Percentiles rank a stretch among this genome's conserved stretches.
These are phyloP conservation scores for Drosophila nigricruria DNA, from an alignment of 2,888 invertebrate species.

Conservation along the genomic window DNA sequence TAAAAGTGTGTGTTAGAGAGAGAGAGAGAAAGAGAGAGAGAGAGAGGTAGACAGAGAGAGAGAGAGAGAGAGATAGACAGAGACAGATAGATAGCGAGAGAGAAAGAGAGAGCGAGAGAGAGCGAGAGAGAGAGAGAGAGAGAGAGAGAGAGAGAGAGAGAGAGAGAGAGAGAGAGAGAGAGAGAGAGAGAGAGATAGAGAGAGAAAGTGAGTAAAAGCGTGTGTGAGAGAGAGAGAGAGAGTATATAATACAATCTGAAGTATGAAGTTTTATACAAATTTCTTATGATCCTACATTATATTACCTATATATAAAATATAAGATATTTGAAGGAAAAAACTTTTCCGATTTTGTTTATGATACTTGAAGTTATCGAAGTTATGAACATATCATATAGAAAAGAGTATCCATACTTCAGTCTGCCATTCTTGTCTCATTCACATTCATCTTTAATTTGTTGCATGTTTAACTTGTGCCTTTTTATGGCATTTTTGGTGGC, in stretches of 20 bases:
- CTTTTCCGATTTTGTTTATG: no score
- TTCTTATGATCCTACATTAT: no score
- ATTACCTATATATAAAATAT: no score
- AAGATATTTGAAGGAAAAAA: no score
- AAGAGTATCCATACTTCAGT: not conserved
- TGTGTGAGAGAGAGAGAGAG: not conserved
- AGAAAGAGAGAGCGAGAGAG: no score
- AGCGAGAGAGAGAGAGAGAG: not conserved
- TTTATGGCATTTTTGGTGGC: conserved; percentile 33
- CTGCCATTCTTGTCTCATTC: not conserved
- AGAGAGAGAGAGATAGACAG: not conserved
- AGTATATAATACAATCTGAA: no score
- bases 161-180: not conserved
- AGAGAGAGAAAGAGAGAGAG: not conserved
- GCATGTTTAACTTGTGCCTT: conserved; percentile 42
- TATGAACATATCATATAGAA: no score
- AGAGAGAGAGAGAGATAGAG: not conserved
- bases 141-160: not conserved
- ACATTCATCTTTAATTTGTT: conserved; percentile 48
- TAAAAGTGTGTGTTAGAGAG: no score
- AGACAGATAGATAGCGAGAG: not conserved
- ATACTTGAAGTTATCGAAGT: no score
- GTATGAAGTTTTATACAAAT: no score
- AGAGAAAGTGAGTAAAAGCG: not conserved
- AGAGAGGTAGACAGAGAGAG: no score